phyloP scores from a whole-genome alignment of 2,797 vertebrate species.

The Amphiprion clarkii region DNA sequence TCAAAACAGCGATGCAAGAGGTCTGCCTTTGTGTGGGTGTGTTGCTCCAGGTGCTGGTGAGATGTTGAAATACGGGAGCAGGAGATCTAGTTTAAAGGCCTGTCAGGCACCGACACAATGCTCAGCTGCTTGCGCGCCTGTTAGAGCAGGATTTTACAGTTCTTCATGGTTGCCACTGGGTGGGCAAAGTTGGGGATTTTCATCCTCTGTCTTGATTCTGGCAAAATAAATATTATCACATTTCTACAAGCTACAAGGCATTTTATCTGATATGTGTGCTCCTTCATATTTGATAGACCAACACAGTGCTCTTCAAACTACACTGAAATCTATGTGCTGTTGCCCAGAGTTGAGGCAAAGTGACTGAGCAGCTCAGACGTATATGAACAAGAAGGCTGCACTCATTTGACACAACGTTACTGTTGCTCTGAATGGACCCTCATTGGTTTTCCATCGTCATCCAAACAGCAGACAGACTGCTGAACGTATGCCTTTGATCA shows the following conservation, averaged over 20 bases:
- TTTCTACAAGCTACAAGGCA: neutral
- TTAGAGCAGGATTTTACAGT: conserved; percentile 17
- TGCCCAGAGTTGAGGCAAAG: neutral
- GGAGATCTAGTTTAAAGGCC: neutral
- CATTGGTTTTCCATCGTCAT: too few relatives aligned
- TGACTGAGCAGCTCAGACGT: neutral
- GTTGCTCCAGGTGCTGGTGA: conserved; percentile 15
- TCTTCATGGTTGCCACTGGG: neutral
- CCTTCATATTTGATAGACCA: neutral
- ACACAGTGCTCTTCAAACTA: too few relatives aligned
- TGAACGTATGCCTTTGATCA: too few relatives aligned
- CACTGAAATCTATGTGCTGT: too few relatives aligned
- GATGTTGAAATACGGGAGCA: neutral
- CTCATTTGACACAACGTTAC: neutral
- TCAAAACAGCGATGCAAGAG: neutral
- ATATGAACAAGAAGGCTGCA: neutral
- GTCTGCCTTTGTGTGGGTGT: conserved; percentile 2
- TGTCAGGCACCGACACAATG: neutral
- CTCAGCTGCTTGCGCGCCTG: neutral
- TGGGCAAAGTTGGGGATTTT: conserved; percentile 6
- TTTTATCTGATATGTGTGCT: neutral
- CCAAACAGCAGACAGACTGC: too few relatives aligned
- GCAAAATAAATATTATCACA: conserved; percentile 12
- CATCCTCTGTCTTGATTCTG: neutral
- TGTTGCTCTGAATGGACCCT: too few relatives aligned